Conservation (phyloP, 1,140 invertebrate species). For the Brachionus calyciflorus region DNA sequence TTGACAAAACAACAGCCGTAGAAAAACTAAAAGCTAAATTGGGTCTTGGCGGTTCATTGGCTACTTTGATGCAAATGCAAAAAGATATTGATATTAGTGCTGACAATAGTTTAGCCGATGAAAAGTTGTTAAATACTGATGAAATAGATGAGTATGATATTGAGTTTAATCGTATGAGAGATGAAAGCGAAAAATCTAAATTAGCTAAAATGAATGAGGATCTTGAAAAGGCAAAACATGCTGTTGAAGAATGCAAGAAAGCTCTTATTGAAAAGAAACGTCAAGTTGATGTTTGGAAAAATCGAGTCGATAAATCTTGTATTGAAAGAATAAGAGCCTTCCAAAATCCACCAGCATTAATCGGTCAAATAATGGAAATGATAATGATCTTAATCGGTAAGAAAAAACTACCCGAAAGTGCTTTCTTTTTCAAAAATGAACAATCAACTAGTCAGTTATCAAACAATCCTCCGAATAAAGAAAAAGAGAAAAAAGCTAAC, state of each 20-base stretch:
- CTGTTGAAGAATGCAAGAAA: constrained; percentile 54
- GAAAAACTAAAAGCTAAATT: constrained; percentile 59
- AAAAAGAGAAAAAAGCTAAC: constrained; percentile 32
- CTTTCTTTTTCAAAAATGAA: constrained; percentile 23
- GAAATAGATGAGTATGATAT: constrained; percentile 60
- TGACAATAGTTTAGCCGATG: constrained; percentile 49
- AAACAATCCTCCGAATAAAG: constrained; percentile 1
- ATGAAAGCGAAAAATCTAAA: constrained; percentile 56
- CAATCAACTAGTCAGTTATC: background rate
- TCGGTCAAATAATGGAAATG: constrained; percentile 59
- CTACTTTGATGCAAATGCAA: constrained; percentile 58
- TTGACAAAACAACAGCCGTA: constrained; percentile 55
- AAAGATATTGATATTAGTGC: constrained; percentile 55
- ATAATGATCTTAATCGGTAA: constrained; percentile 50
- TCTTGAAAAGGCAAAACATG: constrained; percentile 50
- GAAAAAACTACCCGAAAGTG: constrained; percentile 29
- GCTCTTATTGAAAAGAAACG: constrained; percentile 52
- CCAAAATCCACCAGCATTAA: constrained; percentile 56
- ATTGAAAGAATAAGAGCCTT: constrained; percentile 57
- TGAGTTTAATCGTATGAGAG: constrained; percentile 60
- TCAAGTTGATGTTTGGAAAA: constrained; percentile 58
- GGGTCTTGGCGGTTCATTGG: constrained; percentile 54
- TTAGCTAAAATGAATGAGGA: constrained; percentile 57
- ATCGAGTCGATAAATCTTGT: constrained; percentile 56
- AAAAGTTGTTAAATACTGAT: constrained; percentile 55